Percentiles rank a stretch among this genome's conserved stretches.
These are phyloP conservation scores for Microdon myrmicae DNA, from an alignment of 2,888 invertebrate genomes.

Conservation along the genomic window DNA sequence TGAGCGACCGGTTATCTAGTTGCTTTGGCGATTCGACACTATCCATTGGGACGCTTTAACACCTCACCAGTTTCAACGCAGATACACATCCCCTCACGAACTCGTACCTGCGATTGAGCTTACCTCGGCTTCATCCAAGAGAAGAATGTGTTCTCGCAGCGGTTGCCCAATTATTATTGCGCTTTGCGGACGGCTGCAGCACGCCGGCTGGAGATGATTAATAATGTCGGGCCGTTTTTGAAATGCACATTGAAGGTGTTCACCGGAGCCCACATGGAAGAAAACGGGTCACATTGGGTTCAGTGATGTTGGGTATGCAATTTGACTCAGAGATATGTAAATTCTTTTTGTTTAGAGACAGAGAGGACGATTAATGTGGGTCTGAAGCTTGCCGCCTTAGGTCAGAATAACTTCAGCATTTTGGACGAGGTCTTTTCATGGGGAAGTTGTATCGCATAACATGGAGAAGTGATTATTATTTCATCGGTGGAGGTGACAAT, in stretches of 20 bases:
- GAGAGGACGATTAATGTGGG: too few relatives aligned
- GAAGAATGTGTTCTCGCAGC: constrained; percentile 42
- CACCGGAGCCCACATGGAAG: too few relatives aligned
- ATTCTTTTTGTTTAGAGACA: too few relatives aligned
- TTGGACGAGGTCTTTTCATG: too few relatives aligned
- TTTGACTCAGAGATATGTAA: too few relatives aligned
- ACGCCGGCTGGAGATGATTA: constrained; percentile 46
- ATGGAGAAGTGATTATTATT: too few relatives aligned
- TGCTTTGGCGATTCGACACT: constrained; percentile 45
- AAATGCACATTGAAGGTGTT: constrained; percentile 7
- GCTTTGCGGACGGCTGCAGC: constrained; percentile 31
- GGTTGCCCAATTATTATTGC: constrained; percentile 49
- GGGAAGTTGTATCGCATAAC: too few relatives aligned
- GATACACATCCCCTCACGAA: not conserved
- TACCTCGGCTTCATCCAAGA: constrained; percentile 28
- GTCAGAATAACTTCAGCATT: too few relatives aligned
- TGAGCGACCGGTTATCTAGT: constrained; percentile 43
- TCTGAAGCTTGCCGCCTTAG: too few relatives aligned
- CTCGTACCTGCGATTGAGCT: constrained; percentile 14
- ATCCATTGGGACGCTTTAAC: constrained; percentile 49
- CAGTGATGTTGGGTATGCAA: too few relatives aligned
- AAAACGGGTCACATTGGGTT: too few relatives aligned
- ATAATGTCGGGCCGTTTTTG: constrained; percentile 37
- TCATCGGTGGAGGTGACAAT: too few relatives aligned
- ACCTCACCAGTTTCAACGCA: constrained; percentile 25